These are phyloP conservation scores for Triplophysa tibetana DNA, from an alignment of 2,113 vertebrate species.

Conservation along the genomic window DNA sequence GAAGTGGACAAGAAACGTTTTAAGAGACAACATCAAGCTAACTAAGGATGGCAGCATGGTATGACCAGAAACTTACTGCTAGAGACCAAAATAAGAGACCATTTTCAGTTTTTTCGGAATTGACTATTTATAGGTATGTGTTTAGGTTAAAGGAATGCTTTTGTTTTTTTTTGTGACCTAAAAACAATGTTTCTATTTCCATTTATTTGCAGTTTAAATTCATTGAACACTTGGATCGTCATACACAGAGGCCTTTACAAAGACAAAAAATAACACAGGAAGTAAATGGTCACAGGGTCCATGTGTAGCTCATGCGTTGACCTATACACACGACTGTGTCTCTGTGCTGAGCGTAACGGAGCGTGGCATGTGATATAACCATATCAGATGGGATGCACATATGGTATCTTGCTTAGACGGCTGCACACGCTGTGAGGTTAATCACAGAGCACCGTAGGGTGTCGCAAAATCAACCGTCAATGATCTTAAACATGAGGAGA, in stretches of 20 bases:
- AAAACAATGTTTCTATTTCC: too few relatives aligned
- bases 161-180: too few relatives aligned
- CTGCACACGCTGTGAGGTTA: slow-evolving; percentile 37
- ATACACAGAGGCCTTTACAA: too few relatives aligned
- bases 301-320: slow-evolving; percentile 2
- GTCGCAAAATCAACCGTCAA: slow-evolving; percentile 19
- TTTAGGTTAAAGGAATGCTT: too few relatives aligned
- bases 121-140: too few relatives aligned
- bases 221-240: too few relatives aligned
- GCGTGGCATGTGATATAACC: slow-evolving; percentile 7
- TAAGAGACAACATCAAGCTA: background rate
- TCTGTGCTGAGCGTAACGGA: background rate
- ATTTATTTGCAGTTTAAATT: too few relatives aligned
- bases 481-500: background rate
- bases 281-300: background rate
- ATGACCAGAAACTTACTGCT: too few relatives aligned
- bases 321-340: background rate
- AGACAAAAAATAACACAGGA: background rate
- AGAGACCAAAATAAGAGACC: too few relatives aligned
- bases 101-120: too few relatives aligned
- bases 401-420: slow-evolving; percentile 31
- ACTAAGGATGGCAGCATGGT: background rate
- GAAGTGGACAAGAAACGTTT: slow-evolving; percentile 20
- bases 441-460: slow-evolving; percentile 8
- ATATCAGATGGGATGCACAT: slow-evolving; percentile 33